phyloP scores from a whole-genome alignment of 2,113 vertebrate genomes.

The Brachypodius melanocephalos region DNA sequence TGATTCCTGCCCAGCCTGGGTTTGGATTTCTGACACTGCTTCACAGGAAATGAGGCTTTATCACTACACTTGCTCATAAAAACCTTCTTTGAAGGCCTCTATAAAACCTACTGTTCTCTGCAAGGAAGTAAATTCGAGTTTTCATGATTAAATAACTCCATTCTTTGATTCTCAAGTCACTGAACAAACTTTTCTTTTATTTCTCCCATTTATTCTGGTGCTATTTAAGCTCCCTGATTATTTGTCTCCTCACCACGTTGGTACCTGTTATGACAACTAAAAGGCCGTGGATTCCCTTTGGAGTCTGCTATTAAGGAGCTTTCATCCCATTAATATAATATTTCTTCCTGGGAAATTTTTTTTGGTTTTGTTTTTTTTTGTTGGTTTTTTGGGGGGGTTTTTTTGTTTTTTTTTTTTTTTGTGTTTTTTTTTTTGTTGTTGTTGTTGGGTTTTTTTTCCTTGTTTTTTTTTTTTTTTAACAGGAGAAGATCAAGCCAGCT shows the following conservation, averaged over 20 bases:
- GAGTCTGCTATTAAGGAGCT: slow-evolving; percentile 55
- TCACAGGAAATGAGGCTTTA: not conserved
- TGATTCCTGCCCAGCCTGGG: not conserved
- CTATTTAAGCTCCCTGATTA: slow-evolving; percentile 8
- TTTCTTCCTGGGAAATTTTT: slow-evolving; percentile 42
- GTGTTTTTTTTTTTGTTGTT: no score
- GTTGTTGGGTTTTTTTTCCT: no score
- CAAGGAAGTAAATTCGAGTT: not conserved
- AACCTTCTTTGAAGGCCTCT: not conserved
- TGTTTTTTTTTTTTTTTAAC: not conserved
- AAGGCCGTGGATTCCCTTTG: slow-evolving; percentile 41
- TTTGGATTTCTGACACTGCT: not conserved
- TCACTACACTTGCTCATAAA: not conserved
- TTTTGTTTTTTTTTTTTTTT: not conserved
- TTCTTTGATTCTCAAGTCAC: not conserved
- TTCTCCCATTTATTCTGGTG: not conserved
- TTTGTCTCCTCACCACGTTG: not conserved
- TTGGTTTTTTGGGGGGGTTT: no score
- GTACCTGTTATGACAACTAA: slow-evolving; percentile 41
- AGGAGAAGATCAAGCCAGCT: slow-evolving; percentile 26
- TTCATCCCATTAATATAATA: slow-evolving; percentile 40
- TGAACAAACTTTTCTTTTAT: not conserved
- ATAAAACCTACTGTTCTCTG: not conserved
- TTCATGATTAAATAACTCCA: not conserved
- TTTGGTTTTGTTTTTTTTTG: not conserved